Base-by-base conservation (phyloP, 2,797 vertebrate species). In the Intellagama lesueurii region DNA sequence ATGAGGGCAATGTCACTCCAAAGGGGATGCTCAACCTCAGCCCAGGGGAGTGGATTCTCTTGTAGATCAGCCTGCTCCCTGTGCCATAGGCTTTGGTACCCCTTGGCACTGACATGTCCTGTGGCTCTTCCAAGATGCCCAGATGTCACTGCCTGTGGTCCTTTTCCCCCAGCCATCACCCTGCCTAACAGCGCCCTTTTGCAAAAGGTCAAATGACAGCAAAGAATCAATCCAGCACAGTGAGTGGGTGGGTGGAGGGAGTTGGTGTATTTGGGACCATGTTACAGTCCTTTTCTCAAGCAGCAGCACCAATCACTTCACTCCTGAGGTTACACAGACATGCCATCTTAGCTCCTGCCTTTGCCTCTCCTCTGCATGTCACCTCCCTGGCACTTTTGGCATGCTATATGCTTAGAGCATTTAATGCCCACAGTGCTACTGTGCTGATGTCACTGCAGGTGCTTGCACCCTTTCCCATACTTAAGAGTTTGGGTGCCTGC, bases 351-450 rank as follows among this genome's bases (percentile, higher is more conserved):
- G 44, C 44, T 82, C 60, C 12, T 56, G 26, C 35, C 79, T 82
- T 56, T 82, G 88, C n/a, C 26, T 89, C 30, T 69, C 40, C 24
- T 82, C 69, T 90, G 88, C 73, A 86, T 87, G 66, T 60, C 49
- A 30, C 19, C 60, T 66, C 68, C 60, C 26, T 68, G 84, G 60
- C 35, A 35, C 78, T 70, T 77, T 28, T 44, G 85, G 44, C 73
- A 83, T 70, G 79, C n/a, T n/a, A 68, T 60, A 32, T 56, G 60
- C 69, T 66, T 44, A 66, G 79, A 76, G 60, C 47, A 75, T 44
- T 44, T 35, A 52, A 9, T 60, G 19, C 52, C 47, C 85, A 77
- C 14, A 56, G 47, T 87, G 72, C 80, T 87, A 52, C 66, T 30
- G 4, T 52, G 52, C 7, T 19, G 72, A 30, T 49, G 64, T 70